Conservation (phyloP, 1,140 invertebrate species). For the Odontomachus brunneus region DNA sequence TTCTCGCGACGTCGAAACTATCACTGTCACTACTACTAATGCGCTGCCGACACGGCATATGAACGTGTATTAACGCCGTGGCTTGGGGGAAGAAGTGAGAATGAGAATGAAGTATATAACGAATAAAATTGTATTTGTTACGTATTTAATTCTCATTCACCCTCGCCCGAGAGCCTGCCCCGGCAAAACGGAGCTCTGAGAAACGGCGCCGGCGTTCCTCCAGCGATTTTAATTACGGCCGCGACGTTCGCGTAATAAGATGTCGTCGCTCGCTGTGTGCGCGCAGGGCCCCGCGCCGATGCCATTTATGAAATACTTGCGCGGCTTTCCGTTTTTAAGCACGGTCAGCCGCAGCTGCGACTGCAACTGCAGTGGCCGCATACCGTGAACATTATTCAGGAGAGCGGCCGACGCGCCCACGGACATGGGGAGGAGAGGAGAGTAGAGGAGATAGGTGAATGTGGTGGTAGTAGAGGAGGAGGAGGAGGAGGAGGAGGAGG, state of each 20-base stretch:
- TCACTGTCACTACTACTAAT: no score
- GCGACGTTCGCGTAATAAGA: slow-evolving; percentile 48
- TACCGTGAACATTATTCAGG: slow-evolving; percentile 78
- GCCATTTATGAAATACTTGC: slow-evolving; percentile 61
- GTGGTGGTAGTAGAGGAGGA: no score
- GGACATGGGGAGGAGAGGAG: no score
- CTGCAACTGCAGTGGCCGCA: slow-evolving; percentile 75
- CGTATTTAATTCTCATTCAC: no score
- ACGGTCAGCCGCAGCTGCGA: slow-evolving; percentile 59
- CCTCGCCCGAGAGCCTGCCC: not conserved
- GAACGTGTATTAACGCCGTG: no score
- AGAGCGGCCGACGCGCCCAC: slow-evolving; percentile 53
- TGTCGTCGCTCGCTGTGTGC: slow-evolving; percentile 28
- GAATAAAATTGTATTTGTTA: no score
- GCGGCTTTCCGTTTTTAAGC: slow-evolving; percentile 63
- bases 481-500: no score
- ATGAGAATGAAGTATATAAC: no score
- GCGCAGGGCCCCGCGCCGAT: slow-evolving; percentile 24
- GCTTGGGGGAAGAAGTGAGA: no score
- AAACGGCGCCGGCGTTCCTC: slow-evolving; percentile 35
- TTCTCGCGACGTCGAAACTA: no score
- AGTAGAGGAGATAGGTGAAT: no score
- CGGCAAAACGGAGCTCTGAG: not conserved
- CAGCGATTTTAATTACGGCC: slow-evolving; percentile 52
- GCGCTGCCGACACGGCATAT: no score